phyloP scores from a whole-genome alignment of 1,140 invertebrate genomes.

The Pinna nobilis region DNA sequence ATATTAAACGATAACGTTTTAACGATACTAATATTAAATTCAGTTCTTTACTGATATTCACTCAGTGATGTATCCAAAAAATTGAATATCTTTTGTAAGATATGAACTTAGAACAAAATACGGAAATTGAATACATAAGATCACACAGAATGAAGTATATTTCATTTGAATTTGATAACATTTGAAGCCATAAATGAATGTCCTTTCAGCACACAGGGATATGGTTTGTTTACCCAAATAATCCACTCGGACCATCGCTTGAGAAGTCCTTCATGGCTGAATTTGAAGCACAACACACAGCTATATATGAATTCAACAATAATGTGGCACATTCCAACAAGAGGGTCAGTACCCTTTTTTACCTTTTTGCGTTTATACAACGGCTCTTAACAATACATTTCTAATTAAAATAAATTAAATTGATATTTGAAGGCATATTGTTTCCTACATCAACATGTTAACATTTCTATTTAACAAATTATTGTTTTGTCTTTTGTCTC shows the following conservation, averaged over 20 bases:
- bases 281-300: constrained; percentile 26
- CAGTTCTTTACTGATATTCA: too few species aligned
- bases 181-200: neutral
- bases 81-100: too few species aligned
- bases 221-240: constrained; percentile 27
- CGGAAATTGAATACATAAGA: neutral
- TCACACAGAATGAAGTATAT: neutral
- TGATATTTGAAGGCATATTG: too few species aligned
- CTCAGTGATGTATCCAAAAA: too few species aligned
- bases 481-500: too few species aligned
- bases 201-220: constrained; percentile 7
- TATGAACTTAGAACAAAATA: neutral
- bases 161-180: neutral
- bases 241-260: constrained; percentile 18
- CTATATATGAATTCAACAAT: constrained; percentile 33
- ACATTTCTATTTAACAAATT: too few species aligned
- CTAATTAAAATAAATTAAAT: too few species aligned
- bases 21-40: too few species aligned
- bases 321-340: constrained; percentile 36
- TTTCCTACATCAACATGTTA: too few species aligned
- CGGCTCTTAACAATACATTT: too few species aligned
- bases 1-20: too few species aligned
- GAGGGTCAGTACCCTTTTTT: constrained; percentile 10
- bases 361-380: too few species aligned
- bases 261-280: constrained; percentile 4